These are phyloP conservation scores for Pecten maximus DNA, from an alignment of 2,888 invertebrate genomes.

Conservation along the genomic window DNA sequence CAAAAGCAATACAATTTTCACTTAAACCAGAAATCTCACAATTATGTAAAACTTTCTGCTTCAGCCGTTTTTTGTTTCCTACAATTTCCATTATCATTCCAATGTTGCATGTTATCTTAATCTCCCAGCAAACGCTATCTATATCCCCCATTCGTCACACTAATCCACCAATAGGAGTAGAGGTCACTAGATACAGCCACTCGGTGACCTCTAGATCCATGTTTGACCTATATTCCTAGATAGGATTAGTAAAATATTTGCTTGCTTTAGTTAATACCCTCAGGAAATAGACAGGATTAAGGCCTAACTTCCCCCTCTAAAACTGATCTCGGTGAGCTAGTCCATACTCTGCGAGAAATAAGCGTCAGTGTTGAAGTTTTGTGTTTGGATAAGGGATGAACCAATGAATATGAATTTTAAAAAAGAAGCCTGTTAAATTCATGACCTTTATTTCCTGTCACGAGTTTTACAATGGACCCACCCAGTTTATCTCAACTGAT, in stretches of 20 bases:
- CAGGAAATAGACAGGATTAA: conserved; percentile 21
- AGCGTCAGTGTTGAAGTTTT: background rate
- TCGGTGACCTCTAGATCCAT: background rate
- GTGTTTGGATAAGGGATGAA: background rate
- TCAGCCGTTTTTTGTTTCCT: background rate
- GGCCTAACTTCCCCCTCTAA: background rate
- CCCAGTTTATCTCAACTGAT: background rate
- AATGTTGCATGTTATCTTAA: conserved; percentile 16
- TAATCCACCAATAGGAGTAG: background rate
- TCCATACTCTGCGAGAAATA: background rate
- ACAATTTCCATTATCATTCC: background rate
- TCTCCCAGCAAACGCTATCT: background rate
- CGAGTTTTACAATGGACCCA: background rate
- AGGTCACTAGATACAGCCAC: background rate
- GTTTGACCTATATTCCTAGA: conserved; percentile 11
- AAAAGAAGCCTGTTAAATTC: background rate
- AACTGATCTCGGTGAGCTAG: background rate
- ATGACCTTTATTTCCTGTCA: background rate
- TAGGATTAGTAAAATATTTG: background rate
- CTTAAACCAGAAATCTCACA: background rate
- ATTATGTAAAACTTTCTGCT: background rate
- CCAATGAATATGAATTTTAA: background rate
- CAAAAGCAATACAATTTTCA: background rate
- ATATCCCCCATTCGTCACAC: background rate
- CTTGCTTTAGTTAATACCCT: conserved; percentile 6